Evolutionary conservation across 2,113 vertebrate species (phyloP).

Genomic region (Bubalus kerabau): DNA sequence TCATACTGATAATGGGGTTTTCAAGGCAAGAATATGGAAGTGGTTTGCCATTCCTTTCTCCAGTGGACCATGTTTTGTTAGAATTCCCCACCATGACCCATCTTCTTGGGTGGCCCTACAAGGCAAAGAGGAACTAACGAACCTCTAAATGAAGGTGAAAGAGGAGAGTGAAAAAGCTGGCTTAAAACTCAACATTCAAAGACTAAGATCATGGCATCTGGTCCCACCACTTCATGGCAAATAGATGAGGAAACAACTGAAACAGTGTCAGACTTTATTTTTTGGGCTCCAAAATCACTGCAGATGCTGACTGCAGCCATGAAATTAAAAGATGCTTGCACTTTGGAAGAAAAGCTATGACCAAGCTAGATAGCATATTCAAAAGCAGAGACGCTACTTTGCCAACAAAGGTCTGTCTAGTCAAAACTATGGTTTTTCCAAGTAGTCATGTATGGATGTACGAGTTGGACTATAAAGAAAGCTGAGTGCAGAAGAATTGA

Average conservation of each 20-base stretch:
- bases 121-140: accelerated
- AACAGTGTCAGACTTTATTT: not conserved
- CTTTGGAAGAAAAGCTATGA: not conserved
- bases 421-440: not conserved
- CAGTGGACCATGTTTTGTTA: not conserved
- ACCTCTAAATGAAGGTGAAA: not conserved
- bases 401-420: not conserved
- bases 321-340: not conserved
- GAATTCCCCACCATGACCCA: not conserved
- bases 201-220: not conserved
- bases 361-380: not conserved
- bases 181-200: not conserved
- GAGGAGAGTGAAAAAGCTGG: not conserved
- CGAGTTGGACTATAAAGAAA: not conserved
- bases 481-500: accelerated
- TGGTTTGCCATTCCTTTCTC: not conserved
- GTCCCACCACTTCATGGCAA: not conserved
- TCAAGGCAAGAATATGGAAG: not conserved
- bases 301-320: not conserved
- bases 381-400: not conserved
- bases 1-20: not conserved
- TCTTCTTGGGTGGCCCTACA: not conserved
- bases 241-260: not conserved
- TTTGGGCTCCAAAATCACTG: not conserved
- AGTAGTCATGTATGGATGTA: not conserved